Base-by-base conservation (phyloP, 1,140 invertebrate genomes). In the Aethina tumida region DNA sequence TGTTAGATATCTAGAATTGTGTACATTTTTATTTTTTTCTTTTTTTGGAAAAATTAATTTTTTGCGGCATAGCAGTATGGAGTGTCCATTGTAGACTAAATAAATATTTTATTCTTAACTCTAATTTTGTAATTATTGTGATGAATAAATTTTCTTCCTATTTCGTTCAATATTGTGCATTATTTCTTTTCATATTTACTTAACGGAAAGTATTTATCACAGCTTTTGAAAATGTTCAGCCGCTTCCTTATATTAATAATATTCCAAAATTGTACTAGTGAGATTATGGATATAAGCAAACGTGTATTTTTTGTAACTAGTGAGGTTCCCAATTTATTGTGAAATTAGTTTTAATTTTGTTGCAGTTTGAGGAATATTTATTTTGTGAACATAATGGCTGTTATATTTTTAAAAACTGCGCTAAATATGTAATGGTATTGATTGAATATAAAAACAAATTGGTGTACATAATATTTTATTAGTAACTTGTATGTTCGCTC, bases 61-160 rank as follows among this genome's bases (percentile, higher is more conserved):
- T 26, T 26, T 10, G 28, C 8, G 13, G 28, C 26, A 10, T 10
- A 37, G 39, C 47, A 45, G 47, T 49, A 49, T 49, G 47, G 43
- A 49, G 47, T 45, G 22, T 44, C 13, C 13, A 41, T 35, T 12
- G 22, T 47, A 47, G 41, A 47, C 30, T 47, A 43, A 47, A 37
- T 40, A 28, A 45, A 30, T 47, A 43, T 39, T 43, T 43, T 39
- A 47, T 47, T 47, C 35, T 34, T 33, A 43, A 41, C 25, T 42
- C 25, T 47, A 30, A 40, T 43, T 47, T 47, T 52, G 47, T 52
- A 49, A 46, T 41, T 46, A 49, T 43, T 49, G 50, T 52, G 50
- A 52, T 52, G 35, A 49, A 49, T 52, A 49, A 50, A 51, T 41
- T 51, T 44, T 48, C 40, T 42, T 49, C 45, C 36, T 42, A 37